A percentile compares a stretch with the other conserved stretches of the same genome.
phyloP scores from a whole-genome alignment of 2,888 invertebrate genomes.

The Pammene fasciana region DNA sequence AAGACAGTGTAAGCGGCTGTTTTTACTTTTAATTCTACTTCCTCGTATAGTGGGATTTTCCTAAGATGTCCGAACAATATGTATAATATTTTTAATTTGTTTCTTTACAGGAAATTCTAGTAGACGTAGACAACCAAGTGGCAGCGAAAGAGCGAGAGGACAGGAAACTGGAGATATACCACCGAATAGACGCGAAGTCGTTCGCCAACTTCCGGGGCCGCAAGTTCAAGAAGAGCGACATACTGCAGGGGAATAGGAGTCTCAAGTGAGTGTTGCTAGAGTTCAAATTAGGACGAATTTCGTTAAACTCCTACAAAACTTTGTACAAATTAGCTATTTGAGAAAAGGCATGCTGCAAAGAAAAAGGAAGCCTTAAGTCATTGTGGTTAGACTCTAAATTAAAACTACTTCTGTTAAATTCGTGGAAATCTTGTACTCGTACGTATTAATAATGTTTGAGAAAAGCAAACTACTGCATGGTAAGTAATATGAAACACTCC shows the following conservation, averaged over 20 bases:
- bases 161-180: constrained; percentile 95
- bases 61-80: no score
- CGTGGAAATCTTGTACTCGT: no score
- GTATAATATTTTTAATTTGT: neutral
- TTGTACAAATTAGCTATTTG: neutral
- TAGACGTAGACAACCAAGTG: constrained; percentile 96
- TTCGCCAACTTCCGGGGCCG: constrained; percentile 91
- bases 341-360: no score
- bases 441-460: no score
- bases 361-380: no score
- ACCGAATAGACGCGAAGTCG: constrained; percentile 96
- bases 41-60: no score
- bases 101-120: constrained; percentile 87
- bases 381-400: no score
- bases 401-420: no score
- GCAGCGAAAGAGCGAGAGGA: constrained; percentile 96
- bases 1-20: no score
- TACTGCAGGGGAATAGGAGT: constrained; percentile 91
- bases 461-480: no score
- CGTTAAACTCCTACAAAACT: neutral
- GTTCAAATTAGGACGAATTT: neutral
- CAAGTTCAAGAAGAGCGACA: constrained; percentile 97
- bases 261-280: constrained; percentile 83
- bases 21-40: no score
- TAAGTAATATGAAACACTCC: no score